Evolutionary conservation across 37 sponge, comb jelly and placozoan species (phyloP).

Genomic region (Spongilla lacustris): DNA sequence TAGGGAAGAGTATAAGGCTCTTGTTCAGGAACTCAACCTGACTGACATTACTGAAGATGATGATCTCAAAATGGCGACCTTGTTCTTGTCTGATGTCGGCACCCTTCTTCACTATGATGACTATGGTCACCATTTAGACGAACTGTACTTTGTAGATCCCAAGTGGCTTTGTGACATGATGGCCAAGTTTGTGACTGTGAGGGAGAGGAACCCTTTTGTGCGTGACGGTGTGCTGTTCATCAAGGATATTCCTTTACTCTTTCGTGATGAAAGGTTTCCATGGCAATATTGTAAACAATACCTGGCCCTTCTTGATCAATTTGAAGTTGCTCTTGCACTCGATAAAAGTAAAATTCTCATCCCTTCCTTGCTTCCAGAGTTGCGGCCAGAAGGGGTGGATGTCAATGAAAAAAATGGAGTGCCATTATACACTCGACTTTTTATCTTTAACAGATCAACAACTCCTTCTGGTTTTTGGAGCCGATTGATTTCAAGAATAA

Average conservation of each 20-base stretch:
- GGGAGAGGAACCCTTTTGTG: conserved; percentile 83
- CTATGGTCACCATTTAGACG: conserved; percentile 69
- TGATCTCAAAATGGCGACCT: conserved; percentile 79
- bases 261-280: conserved; percentile 72
- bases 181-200: conserved; percentile 80
- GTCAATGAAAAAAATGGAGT: background rate
- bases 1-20: conserved; percentile 63
- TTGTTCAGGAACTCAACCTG: conserved; percentile 62
- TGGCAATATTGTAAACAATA: conserved; percentile 77
- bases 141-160: conserved; percentile 89
- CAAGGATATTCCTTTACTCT: conserved; percentile 63
- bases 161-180: conserved; percentile 93
- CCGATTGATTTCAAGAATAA: conserved; percentile 79
- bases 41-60: conserved; percentile 77
- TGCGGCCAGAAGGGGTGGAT: conserved; percentile 26
- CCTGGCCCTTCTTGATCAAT: conserved; percentile 81
- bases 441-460: conserved; percentile 35
- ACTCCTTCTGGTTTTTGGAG: conserved; percentile 93
- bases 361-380: conserved; percentile 81
- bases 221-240: conserved; percentile 69
- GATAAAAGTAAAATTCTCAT: conserved; percentile 81
- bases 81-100: conserved; percentile 82
- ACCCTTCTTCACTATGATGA: conserved; percentile 90
- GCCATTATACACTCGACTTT: conserved; percentile 40
- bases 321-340: conserved; percentile 89